Evolutionary conservation across 1,140 invertebrate genomes (phyloP).

Genomic region (Notospermus geniculatus): DNA sequence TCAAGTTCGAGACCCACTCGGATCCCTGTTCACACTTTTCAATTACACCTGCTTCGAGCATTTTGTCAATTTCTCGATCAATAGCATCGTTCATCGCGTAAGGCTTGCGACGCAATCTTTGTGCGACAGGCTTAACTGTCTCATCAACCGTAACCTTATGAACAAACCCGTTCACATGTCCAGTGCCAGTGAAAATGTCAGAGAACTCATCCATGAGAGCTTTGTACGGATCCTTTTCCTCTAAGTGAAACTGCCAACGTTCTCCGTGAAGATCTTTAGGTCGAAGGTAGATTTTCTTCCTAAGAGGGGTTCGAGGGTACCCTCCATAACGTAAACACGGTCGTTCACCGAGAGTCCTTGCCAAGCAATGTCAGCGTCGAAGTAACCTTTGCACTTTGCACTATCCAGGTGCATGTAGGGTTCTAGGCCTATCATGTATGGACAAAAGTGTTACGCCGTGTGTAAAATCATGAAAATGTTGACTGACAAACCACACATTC

Average conservation of each 20-base stretch:
- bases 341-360: not conserved
- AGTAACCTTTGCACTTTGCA: conserved; percentile 7
- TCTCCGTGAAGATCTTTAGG: conserved; percentile 8
- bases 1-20: conserved; percentile 6
- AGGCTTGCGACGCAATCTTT: conserved; percentile 1
- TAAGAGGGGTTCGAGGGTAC: not conserved
- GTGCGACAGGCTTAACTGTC: not conserved
- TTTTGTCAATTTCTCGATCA: conserved; percentile 4
- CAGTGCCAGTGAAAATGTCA: not conserved
- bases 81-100: conserved; percentile 1
- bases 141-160: conserved; percentile 2
- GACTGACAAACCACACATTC: too few relatives aligned
- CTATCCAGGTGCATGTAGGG: too few relatives aligned
- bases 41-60: conserved; percentile 1
- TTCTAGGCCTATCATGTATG: too few relatives aligned
- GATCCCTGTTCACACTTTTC: not conserved
- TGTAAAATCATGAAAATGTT: too few relatives aligned
- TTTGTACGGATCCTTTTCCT: not conserved
- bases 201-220: not conserved
- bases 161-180: not conserved
- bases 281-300: not conserved
- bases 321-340: conserved; percentile 1
- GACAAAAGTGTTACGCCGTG: too few relatives aligned
- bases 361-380: not conserved
- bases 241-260: not conserved